Evolutionary conservation across 2,113 vertebrate species (phyloP), one percentile per base, ranked within the genome.

Genomic region (Tapirus terrestris): DNA sequence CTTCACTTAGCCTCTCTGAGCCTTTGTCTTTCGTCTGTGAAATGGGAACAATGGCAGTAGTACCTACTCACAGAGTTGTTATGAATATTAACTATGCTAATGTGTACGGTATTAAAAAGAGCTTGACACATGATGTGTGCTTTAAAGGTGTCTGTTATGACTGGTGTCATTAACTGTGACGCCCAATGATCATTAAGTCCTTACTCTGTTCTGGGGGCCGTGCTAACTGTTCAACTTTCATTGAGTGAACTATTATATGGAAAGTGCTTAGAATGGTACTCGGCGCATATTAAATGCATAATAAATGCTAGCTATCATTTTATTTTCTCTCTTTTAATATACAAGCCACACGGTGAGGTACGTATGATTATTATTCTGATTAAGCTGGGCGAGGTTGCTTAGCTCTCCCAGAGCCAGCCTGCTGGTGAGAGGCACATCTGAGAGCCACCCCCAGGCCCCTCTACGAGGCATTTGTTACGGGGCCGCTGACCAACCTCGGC

Each of bases 291-390:
- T 36, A 84, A 65, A 31, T 67, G 1, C 10, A 61, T 84, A 39
- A 80, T 87, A 97, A 94, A 85, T 73, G 91, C 39, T 60, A 90
- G 79, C 18, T 60, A 87, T 20, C 61, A 70, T 72, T 91, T 83
- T 48, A 45, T 72, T 95, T 89, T 61, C 45, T 91, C 36, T 83
- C 60, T 29, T 96, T 96, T 94, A 73, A 60, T 58, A 53, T 4
- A n/a, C 21, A 92, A 77, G 58, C 20, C 45, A 23, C 48, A 85
- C 11, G 82, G 11, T 36, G 36, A 67, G 36, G 67, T 60, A 67
- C 58, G 79, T 72, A 39, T 70, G 67, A 43, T 63, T 58, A 75
- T 72, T 68, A n/a, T 33, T 63, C 36, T 89, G n/a, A 70, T 81
- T 61, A 48, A 63, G 3, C 29, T 77, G 53, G 79, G 67, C 6